Evolutionary conservation across 1,140 invertebrate genomes (phyloP).

Genomic region (Spodoptera frugiperda): DNA sequence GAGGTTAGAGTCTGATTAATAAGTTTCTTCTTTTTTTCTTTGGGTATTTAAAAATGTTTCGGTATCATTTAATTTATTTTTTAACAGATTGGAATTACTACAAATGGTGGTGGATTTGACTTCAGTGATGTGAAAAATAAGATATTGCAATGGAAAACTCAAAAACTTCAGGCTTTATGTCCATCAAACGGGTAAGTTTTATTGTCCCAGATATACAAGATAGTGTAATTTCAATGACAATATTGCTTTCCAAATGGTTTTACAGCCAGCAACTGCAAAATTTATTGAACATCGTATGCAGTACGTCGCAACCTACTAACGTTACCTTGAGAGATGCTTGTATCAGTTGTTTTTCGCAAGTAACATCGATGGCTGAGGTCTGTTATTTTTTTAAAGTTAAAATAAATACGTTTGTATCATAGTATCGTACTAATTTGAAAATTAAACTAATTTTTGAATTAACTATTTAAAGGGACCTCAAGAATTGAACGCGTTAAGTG

Average conservation of each 20-base stretch:
- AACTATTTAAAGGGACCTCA: slow-evolving; percentile 75
- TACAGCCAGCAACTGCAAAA: slow-evolving; percentile 80
- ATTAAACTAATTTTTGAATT: background rate
- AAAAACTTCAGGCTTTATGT: slow-evolving; percentile 78
- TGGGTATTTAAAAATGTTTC: slow-evolving; percentile 20
- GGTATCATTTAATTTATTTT: background rate
- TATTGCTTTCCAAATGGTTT: slow-evolving; percentile 33
- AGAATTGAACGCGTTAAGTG: slow-evolving; percentile 79
- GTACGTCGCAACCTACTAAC: slow-evolving; percentile 84
- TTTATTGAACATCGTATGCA: slow-evolving; percentile 85
- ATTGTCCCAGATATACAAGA: background rate
- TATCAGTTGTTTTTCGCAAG: slow-evolving; percentile 84
- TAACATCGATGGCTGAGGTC: slow-evolving; percentile 82
- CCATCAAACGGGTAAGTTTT: slow-evolving; percentile 77
- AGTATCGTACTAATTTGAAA: slow-evolving; percentile 1
- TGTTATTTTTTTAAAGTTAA: background rate
- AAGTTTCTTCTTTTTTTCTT: background rate
- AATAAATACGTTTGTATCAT: too few species aligned
- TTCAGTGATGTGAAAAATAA: slow-evolving; percentile 81
- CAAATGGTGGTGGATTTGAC: slow-evolving; percentile 80
- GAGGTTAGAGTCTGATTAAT: slow-evolving; percentile 67
- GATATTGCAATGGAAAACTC: slow-evolving; percentile 82
- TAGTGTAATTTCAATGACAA: background rate
- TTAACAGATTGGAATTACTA: slow-evolving; percentile 66
- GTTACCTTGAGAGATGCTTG: slow-evolving; percentile 84